Percentiles rank a stretch among this genome's conserved stretches.
These are phyloP conservation scores for Chauna torquata DNA, from an alignment of 2,113 vertebrate genomes.

Conservation along the genomic window DNA sequence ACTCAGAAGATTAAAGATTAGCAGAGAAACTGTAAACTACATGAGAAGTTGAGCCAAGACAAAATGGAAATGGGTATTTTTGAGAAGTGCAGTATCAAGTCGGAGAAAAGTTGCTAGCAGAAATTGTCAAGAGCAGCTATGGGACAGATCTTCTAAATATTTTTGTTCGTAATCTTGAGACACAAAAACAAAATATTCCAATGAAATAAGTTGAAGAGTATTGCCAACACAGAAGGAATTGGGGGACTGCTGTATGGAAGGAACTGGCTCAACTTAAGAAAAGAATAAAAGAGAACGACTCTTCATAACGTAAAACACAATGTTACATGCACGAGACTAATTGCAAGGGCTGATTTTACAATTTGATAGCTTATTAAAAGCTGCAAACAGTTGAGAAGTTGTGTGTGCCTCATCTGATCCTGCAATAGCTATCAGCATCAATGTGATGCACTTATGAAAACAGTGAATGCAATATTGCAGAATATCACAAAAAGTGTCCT, in stretches of 20 bases:
- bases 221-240: background rate
- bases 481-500: background rate
- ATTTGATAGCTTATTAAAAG: background rate
- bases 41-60: background rate
- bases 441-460: accelerated
- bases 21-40: background rate
- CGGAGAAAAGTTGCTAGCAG: background rate
- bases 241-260: background rate
- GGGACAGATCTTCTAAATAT: background rate
- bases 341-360: background rate
- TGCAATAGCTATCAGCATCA: background rate
- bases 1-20: background rate
- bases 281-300: background rate
- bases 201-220: background rate
- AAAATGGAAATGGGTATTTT: background rate
- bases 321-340: background rate
- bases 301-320: background rate
- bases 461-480: accelerated
- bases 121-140: background rate
- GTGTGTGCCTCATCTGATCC: background rate
- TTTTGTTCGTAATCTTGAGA: background rate
- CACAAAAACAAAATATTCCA: background rate
- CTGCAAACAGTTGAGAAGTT: background rate
- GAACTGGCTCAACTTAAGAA: background rate
- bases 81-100: background rate